A percentile compares a stretch with the other conserved stretches of the same genome.
These are phyloP conservation scores for Rhipidura dahli DNA, from an alignment of 2,113 vertebrate genomes.

Conservation along the genomic window DNA sequence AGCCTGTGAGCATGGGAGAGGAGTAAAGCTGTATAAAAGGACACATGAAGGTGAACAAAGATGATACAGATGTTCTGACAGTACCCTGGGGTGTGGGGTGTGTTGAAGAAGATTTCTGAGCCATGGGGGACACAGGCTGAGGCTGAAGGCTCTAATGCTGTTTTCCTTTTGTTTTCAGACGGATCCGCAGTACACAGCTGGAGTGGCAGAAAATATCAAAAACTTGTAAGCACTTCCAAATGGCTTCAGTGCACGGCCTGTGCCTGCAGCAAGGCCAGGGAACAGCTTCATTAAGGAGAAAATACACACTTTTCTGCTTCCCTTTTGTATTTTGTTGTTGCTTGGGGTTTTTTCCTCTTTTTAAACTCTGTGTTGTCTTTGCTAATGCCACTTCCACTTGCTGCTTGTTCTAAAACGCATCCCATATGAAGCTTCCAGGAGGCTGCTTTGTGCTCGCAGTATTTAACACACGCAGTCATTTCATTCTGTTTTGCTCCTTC, in stretches of 20 bases:
- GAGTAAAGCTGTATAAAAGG: neutral
- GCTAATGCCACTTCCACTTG: neutral
- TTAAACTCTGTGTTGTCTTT: neutral
- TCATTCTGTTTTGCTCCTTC: neutral
- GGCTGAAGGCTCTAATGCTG: neutral
- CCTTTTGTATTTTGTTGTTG: neutral
- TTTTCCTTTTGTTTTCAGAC: conserved; percentile 74
- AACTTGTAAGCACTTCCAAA: conserved; percentile 75
- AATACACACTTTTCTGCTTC: neutral
- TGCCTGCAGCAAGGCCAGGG: neutral
- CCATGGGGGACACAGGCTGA: neutral
- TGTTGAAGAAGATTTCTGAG: neutral
- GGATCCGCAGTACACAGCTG: conserved; percentile 77
- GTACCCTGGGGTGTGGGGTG: accelerated
- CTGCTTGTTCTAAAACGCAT: neutral
- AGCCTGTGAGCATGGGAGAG: neutral
- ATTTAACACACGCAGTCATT: neutral
- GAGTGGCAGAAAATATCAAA: conserved; percentile 82
- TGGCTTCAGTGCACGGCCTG: neutral
- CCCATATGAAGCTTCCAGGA: neutral
- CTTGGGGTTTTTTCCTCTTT: neutral
- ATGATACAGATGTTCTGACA: neutral
- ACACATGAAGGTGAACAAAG: neutral
- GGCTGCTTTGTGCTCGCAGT: neutral
- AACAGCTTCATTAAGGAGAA: neutral